These are phyloP conservation scores for Atta cephalotes DNA, from an alignment of 1,140 invertebrate species.

Conservation along the genomic window DNA sequence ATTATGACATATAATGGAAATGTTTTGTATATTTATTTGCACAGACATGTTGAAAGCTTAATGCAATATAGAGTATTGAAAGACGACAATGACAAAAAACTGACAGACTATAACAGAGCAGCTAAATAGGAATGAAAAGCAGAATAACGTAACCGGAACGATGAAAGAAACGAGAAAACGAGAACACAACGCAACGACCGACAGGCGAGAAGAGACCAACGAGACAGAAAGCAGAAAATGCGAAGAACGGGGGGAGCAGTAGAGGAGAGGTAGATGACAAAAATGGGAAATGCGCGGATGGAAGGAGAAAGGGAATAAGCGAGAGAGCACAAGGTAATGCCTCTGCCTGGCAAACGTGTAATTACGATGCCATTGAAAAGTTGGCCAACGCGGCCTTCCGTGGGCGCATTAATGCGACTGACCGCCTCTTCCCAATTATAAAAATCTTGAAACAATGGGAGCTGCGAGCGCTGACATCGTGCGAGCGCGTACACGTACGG, in stretches of 20 bases:
- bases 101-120: background rate
- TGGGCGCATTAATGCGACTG: slow-evolving; percentile 75
- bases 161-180: slow-evolving; percentile 33
- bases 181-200: slow-evolving; percentile 29
- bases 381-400: slow-evolving; percentile 69
- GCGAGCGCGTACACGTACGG: slow-evolving; percentile 48
- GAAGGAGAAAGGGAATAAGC: slow-evolving; percentile 28
- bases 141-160: slow-evolving; percentile 27
- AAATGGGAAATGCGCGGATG: slow-evolving; percentile 49
- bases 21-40: slow-evolving; percentile 6
- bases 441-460: slow-evolving; percentile 79
- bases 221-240: slow-evolving; percentile 55
- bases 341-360: slow-evolving; percentile 72
- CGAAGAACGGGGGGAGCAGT: slow-evolving; percentile 55
- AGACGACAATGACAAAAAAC: slow-evolving; percentile 39
- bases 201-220: slow-evolving; percentile 56
- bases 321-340: slow-evolving; percentile 61
- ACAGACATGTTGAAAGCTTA: background rate
- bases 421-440: slow-evolving; percentile 79
- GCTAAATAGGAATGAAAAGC: slow-evolving; percentile 15
- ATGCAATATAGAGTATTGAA: slow-evolving; percentile 42
- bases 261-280: slow-evolving; percentile 40
- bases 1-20: background rate
- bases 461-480: slow-evolving; percentile 70
- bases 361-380: slow-evolving; percentile 82